These are phyloP conservation scores for Cheilosia pagana DNA, from an alignment of 2,888 invertebrate species.

Conservation along the genomic window DNA sequence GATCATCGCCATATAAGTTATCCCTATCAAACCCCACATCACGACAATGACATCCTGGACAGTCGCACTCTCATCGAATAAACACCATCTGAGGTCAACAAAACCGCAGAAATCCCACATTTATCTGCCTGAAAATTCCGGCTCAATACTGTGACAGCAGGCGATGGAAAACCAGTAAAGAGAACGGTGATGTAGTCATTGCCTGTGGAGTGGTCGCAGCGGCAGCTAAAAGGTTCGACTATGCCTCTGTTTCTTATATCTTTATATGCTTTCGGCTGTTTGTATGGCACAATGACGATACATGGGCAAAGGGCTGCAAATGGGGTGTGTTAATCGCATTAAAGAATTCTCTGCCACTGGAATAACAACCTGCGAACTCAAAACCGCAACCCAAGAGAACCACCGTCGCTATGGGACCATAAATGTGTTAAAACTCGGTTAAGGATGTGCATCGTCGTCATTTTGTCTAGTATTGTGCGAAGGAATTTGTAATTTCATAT, in stretches of 20 bases:
- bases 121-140: conserved; percentile 29
- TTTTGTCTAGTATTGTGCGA: conserved; percentile 7
- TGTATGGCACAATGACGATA: conserved; percentile 20
- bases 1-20: background rate
- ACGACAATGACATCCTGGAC: background rate
- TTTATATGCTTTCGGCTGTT: background rate
- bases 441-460: conserved; percentile 13
- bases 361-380: conserved; percentile 42
- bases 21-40: background rate
- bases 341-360: conserved; percentile 75
- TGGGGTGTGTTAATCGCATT: conserved; percentile 81
- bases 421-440: conserved; percentile 75
- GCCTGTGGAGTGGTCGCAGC: background rate
- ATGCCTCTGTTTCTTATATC: conserved; percentile 18
- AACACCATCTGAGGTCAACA: background rate
- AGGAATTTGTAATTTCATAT: conserved; percentile 5
- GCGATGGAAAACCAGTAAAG: background rate
- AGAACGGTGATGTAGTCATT: no score
- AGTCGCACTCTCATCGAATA: background rate
- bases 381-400: conserved; percentile 54
- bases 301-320: conserved; percentile 35
- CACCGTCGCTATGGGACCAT: conserved; percentile 71
- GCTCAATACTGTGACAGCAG: background rate
- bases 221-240: background rate
- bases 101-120: conserved; percentile 30